phyloP scores from a whole-genome alignment of 2,797 vertebrate species.

The Avahi laniger region DNA sequence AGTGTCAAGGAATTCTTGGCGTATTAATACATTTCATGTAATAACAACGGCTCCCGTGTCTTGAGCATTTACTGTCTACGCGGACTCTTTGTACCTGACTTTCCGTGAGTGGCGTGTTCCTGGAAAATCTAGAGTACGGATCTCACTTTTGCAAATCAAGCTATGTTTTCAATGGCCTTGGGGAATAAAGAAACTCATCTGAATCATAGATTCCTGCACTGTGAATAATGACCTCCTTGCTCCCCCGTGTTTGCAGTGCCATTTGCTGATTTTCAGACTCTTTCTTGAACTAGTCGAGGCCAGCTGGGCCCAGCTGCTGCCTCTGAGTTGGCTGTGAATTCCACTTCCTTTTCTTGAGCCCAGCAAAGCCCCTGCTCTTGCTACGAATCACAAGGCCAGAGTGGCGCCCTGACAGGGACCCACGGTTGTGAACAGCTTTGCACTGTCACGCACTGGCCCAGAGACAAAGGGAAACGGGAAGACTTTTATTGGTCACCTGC shows the following conservation, averaged over 20 bases:
- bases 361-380: background rate
- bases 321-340: slow-evolving; percentile 52
- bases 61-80: background rate
- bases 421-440: background rate
- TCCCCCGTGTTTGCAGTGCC: background rate
- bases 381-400: background rate
- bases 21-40: background rate
- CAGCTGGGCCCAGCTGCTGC: slow-evolving; percentile 13
- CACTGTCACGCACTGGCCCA: background rate
- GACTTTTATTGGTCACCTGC: slow-evolving; percentile 76
- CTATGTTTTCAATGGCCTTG: background rate
- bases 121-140: background rate
- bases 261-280: slow-evolving; percentile 8
- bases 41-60: background rate
- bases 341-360: slow-evolving; percentile 3
- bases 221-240: background rate
- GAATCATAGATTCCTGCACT: background rate
- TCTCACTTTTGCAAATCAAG: slow-evolving; percentile 2
- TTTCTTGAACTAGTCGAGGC: background rate
- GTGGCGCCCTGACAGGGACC: background rate
- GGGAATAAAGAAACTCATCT: background rate
- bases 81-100: background rate
- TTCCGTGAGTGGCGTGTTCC: background rate
- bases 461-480: slow-evolving; percentile 2
- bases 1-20: background rate